Evolutionary conservation across 2,113 vertebrate genomes (phyloP).

Genomic region (Hipposideros armiger): DNA sequence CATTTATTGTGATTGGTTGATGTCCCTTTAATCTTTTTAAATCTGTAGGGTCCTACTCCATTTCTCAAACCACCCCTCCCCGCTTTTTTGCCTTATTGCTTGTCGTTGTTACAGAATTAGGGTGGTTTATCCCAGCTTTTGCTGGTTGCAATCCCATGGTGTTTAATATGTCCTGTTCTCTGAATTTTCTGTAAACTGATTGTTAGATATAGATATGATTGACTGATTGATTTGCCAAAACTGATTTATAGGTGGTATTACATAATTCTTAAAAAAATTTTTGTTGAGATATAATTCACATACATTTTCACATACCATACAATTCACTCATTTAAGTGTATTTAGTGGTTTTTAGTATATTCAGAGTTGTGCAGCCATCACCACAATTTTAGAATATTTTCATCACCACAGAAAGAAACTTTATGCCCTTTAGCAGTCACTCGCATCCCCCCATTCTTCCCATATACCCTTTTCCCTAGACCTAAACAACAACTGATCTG

Average conservation of each 20-base stretch:
- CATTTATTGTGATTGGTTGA: neutral
- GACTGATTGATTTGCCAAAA: neutral
- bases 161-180: neutral
- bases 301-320: neutral
- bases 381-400: conserved; percentile 24
- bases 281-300: neutral
- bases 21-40: neutral
- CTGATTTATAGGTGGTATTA: neutral
- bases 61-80: neutral
- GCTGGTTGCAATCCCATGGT: neutral
- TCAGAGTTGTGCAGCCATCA: neutral
- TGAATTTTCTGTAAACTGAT: neutral
- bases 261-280: neutral
- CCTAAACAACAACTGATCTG: neutral
- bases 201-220: neutral
- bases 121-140: conserved; percentile 15
- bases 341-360: conserved; percentile 20
- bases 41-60: neutral
- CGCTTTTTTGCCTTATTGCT: neutral
- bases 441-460: neutral
- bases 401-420: neutral
- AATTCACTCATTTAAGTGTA: neutral
- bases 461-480: neutral
- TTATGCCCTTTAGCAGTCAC: neutral
- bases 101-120: neutral